Evolutionary conservation across 2,797 vertebrate species (phyloP).

Genomic region (Columba guinea): DNA sequence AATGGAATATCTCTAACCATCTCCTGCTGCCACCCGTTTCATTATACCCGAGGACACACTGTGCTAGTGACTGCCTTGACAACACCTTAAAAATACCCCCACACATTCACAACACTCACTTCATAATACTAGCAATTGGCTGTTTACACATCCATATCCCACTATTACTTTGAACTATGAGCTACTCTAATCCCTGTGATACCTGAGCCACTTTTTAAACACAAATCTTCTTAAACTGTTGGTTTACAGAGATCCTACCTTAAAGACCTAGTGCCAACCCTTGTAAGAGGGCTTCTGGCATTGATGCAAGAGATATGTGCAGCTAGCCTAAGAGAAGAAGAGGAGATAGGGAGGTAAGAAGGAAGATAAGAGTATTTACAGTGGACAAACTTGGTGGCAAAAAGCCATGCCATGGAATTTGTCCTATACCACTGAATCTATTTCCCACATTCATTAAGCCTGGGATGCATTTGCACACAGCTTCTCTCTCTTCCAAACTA

Average conservation of each 20-base stretch:
- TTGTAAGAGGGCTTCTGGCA: not conserved
- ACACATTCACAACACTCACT: not conserved
- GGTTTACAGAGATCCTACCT: not conserved
- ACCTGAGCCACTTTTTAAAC: not conserved
- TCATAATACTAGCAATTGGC: not conserved
- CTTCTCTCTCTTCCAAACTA: not conserved
- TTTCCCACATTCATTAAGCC: not conserved
- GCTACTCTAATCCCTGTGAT: not conserved
- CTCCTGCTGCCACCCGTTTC: not conserved
- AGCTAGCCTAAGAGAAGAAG: not conserved
- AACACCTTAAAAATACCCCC: not conserved
- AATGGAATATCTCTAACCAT: not conserved
- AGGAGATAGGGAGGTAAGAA: not conserved
- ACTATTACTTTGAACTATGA: not conserved
- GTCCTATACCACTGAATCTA: not conserved
- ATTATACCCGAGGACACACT: not conserved
- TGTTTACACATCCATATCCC: not conserved
- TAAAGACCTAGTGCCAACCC: not conserved
- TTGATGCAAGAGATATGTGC: not conserved
- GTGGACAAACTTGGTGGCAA: not conserved
- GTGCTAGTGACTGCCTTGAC: not conserved
- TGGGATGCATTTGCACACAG: not conserved
- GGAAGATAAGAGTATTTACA: not conserved
- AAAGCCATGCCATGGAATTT: not conserved
- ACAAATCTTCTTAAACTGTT: accelerated